A percentile compares a stretch with the other conserved stretches of the same genome.
These are phyloP conservation scores for Brachyistius frenatus DNA, from an alignment of 2,113 vertebrate species.

Conservation along the genomic window DNA sequence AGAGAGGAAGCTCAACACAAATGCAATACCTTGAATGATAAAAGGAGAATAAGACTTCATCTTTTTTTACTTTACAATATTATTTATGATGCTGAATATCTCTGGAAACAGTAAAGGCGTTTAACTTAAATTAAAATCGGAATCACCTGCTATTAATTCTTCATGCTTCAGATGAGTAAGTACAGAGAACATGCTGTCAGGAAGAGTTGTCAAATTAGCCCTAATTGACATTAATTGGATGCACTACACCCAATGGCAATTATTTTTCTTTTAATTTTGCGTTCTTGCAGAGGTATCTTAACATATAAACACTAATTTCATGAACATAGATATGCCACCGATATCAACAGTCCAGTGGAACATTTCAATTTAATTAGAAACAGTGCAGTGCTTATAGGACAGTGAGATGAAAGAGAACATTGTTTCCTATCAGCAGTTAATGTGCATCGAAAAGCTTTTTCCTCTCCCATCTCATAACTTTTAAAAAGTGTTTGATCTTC, in stretches of 20 bases:
- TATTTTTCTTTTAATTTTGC: slow-evolving; percentile 60
- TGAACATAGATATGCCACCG: slow-evolving; percentile 56
- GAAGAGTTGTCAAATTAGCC: slow-evolving; percentile 70
- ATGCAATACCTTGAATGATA: background rate
- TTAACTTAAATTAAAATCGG: slow-evolving; percentile 56
- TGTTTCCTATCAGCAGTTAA: slow-evolving; percentile 24
- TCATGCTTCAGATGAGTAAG: slow-evolving; percentile 71
- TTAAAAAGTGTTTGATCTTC: slow-evolving; percentile 18
- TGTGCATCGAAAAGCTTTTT: slow-evolving; percentile 6
- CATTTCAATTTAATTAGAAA: slow-evolving; percentile 60
- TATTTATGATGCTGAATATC: slow-evolving; percentile 45
- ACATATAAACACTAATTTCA: slow-evolving; percentile 50
- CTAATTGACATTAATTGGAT: slow-evolving; percentile 78
- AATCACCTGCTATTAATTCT: slow-evolving; percentile 70
- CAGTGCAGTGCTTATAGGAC: slow-evolving; percentile 12
- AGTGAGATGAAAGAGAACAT: slow-evolving; percentile 35
- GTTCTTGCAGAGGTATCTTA: slow-evolving; percentile 47
- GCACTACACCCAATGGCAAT: slow-evolving; percentile 62
- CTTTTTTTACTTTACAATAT: background rate
- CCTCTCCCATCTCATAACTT: background rate
- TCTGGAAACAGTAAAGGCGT: slow-evolving; percentile 51
- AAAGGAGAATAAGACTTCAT: background rate
- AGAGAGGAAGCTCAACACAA: background rate
- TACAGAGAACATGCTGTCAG: slow-evolving; percentile 66
- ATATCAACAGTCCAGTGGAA: slow-evolving; percentile 53